Base-by-base conservation (phyloP, 2,888 invertebrate species). In the Platerodrilus igneus region DNA sequence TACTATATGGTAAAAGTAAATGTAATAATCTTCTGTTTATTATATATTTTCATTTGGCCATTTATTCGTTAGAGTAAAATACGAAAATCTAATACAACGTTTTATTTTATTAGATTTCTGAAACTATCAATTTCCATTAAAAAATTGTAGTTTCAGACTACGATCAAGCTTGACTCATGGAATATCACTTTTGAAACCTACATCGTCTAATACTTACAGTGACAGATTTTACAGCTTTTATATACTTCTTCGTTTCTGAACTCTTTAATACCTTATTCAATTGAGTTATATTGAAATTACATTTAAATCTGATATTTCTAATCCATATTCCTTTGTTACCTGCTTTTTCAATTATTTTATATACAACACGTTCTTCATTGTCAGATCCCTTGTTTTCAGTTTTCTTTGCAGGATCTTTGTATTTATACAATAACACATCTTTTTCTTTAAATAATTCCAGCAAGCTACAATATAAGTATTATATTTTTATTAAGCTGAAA, bases 271-370 rank as follows among this genome's bases (percentile, higher is more conserved):
- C 88, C 73, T 96, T 96, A 55, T 87, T 92, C 2, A 97, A 71
- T 58, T 90, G 91, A 2, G 89, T 87, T 64, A 86, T 85, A 38
- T 86, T 84, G 32, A 99, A 72, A 66, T 96, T 96, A 1, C 92
- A 91, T 53, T 90, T 86, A 42, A 81, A 78, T 50, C 96, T 76
- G 42, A 99, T 94, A 56, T 97, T 95, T 48, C 94, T 73, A 46
- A 92, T 91, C 99, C 99, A 99, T 60, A 99, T 96, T 10, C 97
- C 97, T 63, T 90, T 93, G 64, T 89, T 93, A 0, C 87, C 87
- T 25, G 95, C 89, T 62, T 93, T 90, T 68, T 93, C 91, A 37
- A 99, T 93, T 36, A 97, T 84, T 49, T 85, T 82, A 63, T 86
- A 96, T 1, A 99, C 92, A 6, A 95, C 78, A 71, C 87, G 89